A percentile compares a stretch with the other conserved stretches of the same genome.
Conservation (phyloP, 2,113 vertebrate species). For the Thalassarche chlororhynchos region DNA sequence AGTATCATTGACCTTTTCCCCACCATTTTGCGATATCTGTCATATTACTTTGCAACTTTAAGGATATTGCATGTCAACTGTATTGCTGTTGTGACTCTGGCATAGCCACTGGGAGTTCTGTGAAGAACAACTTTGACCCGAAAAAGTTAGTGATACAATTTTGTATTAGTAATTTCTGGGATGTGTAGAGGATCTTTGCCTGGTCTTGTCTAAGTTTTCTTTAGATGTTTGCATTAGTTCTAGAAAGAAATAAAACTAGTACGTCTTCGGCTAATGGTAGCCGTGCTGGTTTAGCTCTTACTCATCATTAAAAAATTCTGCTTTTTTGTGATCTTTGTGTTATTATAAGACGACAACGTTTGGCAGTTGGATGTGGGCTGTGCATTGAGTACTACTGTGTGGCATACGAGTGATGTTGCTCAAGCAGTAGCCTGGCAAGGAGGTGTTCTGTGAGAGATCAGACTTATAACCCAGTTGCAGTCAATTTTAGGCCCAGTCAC, state of each 20-base stretch:
- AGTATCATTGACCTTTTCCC: not conserved
- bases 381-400: not conserved
- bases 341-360: accelerated
- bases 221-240: not conserved
- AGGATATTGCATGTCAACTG: not conserved
- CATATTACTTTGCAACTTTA: not conserved
- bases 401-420: not conserved
- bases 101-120: not conserved
- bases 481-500: not conserved
- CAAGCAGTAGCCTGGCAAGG: not conserved
- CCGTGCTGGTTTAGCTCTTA: not conserved
- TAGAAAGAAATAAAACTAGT: not conserved
- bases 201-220: not conserved
- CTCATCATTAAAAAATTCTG: not conserved
- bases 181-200: not conserved
- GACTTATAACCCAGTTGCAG: not conserved
- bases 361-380: not conserved
- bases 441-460: not conserved
- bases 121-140: not conserved
- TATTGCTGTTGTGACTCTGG: not conserved
- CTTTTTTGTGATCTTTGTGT: not conserved
- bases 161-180: not conserved
- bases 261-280: not conserved
- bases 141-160: not conserved
- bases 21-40: not conserved